Conservation (phyloP, 1,140 invertebrate genomes). For the Tenebrio molitor region DNA sequence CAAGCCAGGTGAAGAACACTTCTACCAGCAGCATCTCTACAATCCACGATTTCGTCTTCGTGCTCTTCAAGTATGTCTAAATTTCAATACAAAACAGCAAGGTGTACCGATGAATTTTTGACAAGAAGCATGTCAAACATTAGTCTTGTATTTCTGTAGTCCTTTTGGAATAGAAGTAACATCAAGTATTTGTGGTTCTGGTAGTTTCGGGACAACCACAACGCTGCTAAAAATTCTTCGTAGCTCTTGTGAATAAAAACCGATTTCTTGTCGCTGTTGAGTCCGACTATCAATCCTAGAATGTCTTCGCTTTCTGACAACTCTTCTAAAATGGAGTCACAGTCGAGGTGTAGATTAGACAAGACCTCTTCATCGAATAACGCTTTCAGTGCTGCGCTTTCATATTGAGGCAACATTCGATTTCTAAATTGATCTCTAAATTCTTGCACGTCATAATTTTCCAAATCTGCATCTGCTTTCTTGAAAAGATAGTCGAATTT, state of each 20-base stretch:
- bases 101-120: background rate
- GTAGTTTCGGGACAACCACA: slow-evolving; percentile 1
- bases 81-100: background rate
- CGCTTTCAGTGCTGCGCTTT: background rate
- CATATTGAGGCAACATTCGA: background rate
- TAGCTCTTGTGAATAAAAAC: slow-evolving; percentile 11
- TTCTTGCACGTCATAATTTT: background rate
- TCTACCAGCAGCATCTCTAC: background rate
- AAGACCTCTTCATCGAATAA: background rate
- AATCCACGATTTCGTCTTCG: background rate
- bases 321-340: background rate
- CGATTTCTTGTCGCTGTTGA: background rate
- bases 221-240: slow-evolving; percentile 18
- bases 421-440: background rate
- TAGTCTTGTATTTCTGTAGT: background rate
- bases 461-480: background rate
- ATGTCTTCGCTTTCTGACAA: background rate
- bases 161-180: background rate
- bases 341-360: background rate
- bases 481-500: slow-evolving; percentile 6
- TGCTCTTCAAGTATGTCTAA: background rate
- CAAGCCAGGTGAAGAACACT: background rate
- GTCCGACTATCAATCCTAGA: background rate
- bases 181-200: background rate
- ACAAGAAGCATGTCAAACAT: slow-evolving; percentile 3